Evolutionary conservation across 2,888 invertebrate genomes (phyloP), one percentile per base, ranked within the genome.

Genomic region (Antheraea yamamai): DNA sequence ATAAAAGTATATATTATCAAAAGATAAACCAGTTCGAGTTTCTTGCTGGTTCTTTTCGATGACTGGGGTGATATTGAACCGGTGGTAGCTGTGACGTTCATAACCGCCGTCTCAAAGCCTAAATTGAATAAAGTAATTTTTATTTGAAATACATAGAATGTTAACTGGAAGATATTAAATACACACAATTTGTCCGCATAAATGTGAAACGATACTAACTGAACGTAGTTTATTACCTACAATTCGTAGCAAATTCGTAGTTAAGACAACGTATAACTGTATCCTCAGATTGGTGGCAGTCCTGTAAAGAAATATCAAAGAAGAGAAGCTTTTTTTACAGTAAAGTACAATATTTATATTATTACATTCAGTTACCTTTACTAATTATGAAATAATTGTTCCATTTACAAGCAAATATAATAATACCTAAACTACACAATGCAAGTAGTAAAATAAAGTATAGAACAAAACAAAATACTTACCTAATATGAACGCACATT

Each of bases 401-500:
- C 18, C 6, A 55, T 20, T 55, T 20, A n/a, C 20, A 20, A 55
- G 20, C 55, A 20, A 7, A 55, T 55, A 20, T 55, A 20, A 55
- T 55, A 52, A 14, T n/a, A n/a, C 26, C 64, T 64, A 72, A 55
- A 26, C 72, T 30, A 18, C 4, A 55, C 47, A 47, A 47, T 7
- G 12, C 47, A 47, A 12, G 12, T 47, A 47, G 12, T 12, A 47
- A 47, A 47, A 47, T 47, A 47, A 47, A n/a, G n/a, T n/a, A n/a
- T n/a, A n/a, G n/a, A n/a, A n/a, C n/a, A n/a, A n/a, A n/a, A n/a
- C n/a, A n/a, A 47, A 47, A 47, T 47, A 47, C 47, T 12, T 12
- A 7, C 10, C 74, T 72, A 26, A n/a, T 75, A 61, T 75, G 74
- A 75, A 75, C 74, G 72, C 47, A 61, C 71, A 72, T 71, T 72